phyloP scores from a whole-genome alignment of 2,113 vertebrate genomes.

The Hippolais icterina region DNA sequence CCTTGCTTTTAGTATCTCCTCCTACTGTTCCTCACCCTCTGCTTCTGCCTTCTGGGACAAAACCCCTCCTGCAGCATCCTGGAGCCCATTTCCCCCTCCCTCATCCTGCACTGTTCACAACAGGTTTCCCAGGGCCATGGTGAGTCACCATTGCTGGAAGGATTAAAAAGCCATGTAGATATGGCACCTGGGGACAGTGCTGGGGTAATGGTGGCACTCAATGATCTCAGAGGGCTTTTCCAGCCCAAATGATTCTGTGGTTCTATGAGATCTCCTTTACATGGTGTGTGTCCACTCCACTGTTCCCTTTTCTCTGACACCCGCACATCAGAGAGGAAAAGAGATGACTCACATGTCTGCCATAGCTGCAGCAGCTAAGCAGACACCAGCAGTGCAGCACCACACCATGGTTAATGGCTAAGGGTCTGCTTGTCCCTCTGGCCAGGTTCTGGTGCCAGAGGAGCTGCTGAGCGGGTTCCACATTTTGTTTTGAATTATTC shows the following conservation, averaged over 20 bases:
- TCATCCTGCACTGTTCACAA: background rate
- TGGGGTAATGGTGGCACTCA: background rate
- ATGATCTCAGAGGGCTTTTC: background rate
- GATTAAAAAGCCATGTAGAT: rapidly evolving
- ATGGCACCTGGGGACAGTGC: background rate
- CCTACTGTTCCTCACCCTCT: background rate
- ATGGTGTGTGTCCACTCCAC: rapidly evolving
- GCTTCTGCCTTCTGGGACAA: background rate
- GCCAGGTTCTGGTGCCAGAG: background rate
- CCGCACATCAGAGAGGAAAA: background rate
- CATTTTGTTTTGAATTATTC: background rate
- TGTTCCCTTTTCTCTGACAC: background rate
- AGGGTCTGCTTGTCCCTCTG: background rate
- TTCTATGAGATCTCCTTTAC: background rate
- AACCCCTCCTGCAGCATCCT: background rate
- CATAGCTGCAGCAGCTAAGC: background rate
- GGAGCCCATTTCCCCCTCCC: background rate
- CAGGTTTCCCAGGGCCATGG: background rate
- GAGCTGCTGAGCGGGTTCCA: background rate
- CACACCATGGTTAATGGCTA: rapidly evolving
- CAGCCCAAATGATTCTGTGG: background rate
- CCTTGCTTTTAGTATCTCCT: background rate
- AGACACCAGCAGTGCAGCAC: background rate
- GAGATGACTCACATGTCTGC: background rate
- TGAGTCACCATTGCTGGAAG: background rate